A percentile compares a stretch with the other conserved stretches of the same genome.
phyloP scores from a whole-genome alignment of 2,797 vertebrate genomes.

The Notoglanidium macrostoma region DNA sequence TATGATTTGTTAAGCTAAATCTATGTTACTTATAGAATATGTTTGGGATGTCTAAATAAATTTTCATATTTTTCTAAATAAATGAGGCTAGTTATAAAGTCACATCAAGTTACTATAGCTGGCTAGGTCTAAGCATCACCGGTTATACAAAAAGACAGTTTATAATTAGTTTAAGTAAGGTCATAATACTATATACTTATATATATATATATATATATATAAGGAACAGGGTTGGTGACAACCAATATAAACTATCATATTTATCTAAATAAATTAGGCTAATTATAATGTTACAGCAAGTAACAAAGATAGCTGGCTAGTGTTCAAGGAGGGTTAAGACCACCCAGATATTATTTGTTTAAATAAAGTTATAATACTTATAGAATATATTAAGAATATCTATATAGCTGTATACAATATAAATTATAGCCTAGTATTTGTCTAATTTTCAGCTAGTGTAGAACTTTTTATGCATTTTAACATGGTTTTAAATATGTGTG shows the following conservation, averaged over 20 bases:
- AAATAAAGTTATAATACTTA: neutral
- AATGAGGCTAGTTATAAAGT: neutral
- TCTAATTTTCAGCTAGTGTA: neutral
- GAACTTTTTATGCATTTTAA: neutral
- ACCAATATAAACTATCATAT: neutral
- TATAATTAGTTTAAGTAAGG: neutral
- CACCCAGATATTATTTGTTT: neutral
- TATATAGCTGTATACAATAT: neutral
- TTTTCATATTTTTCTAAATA: neutral
- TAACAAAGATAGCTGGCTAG: neutral
- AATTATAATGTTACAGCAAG: neutral
- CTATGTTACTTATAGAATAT: neutral
- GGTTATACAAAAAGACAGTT: neutral
- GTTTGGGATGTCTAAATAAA: neutral
- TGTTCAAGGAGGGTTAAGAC: neutral
- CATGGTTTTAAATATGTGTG: neutral
- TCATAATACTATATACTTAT: neutral
- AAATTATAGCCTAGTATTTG: neutral
- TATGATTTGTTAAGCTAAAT: neutral
- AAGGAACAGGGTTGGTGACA: too few relatives aligned
- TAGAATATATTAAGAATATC: neutral
- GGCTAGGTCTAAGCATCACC: neutral
- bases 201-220: too few relatives aligned
- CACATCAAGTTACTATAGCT: neutral
- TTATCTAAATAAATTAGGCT: neutral